Evolutionary conservation across 2,888 invertebrate species (phyloP).

Genomic region (Chalcosyrphus nemorum): DNA sequence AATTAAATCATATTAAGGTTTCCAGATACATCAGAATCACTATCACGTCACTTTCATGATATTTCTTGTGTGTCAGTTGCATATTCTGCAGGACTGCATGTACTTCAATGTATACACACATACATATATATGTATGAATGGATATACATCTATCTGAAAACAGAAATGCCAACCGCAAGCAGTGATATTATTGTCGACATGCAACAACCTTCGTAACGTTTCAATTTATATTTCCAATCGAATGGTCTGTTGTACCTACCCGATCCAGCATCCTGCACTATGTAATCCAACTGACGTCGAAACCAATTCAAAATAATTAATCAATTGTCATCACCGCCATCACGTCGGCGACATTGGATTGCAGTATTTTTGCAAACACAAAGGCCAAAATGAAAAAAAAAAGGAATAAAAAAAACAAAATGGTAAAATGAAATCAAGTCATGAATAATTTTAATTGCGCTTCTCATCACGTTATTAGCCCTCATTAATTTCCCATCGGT

Average conservation of each 20-base stretch:
- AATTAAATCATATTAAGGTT: neutral
- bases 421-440: slow-evolving; percentile 17
- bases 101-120: too few relatives aligned
- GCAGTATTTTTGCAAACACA: slow-evolving; percentile 21
- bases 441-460: slow-evolving; percentile 60
- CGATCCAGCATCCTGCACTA: neutral
- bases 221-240: slow-evolving; percentile 1
- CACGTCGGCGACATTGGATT: neutral
- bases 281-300: slow-evolving; percentile 11
- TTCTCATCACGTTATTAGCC: slow-evolving; percentile 55
- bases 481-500: slow-evolving; percentile 56
- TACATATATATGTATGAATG: neutral
- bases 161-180: neutral
- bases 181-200: slow-evolving; percentile 1
- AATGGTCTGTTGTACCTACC: neutral
- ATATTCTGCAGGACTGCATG: neutral
- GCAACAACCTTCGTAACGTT: neutral
- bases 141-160: neutral
- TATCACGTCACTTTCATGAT: neutral
- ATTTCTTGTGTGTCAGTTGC: neutral
- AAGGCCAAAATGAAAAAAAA: slow-evolving; percentile 8
- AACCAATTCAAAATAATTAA: slow-evolving; percentile 52
- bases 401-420: too few relatives aligned
- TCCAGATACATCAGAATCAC: neutral
- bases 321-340: slow-evolving; percentile 26